Conservation (phyloP, 2,113 vertebrate species). For the Rhinolophus ferrumequinum region DNA sequence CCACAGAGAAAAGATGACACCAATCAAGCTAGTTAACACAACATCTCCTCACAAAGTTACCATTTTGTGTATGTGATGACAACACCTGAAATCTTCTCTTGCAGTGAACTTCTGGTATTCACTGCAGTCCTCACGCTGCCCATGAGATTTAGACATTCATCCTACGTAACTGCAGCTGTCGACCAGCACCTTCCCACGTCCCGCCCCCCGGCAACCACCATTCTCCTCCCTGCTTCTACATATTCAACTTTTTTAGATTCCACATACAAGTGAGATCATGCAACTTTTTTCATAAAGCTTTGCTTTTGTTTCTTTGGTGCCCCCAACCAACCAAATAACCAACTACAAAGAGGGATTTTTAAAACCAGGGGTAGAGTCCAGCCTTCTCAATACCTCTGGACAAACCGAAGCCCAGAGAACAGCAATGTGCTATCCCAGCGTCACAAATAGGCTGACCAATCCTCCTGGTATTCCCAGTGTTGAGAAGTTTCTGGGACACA, state of each 20-base stretch:
- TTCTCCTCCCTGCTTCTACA: background rate
- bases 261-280: too few relatives aligned
- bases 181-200: background rate
- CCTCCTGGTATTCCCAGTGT: background rate
- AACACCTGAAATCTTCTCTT: background rate
- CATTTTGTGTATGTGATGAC: too few relatives aligned
- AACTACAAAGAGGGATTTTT: background rate
- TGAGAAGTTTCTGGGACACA: background rate
- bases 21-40: background rate
- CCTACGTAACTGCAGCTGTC: background rate
- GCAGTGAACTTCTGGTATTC: background rate
- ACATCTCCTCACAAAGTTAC: background rate
- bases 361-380: background rate
- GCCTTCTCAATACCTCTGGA: background rate
- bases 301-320: background rate
- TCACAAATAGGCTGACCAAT: background rate
- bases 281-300: background rate
- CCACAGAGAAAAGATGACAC: too few relatives aligned
- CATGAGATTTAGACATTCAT: too few relatives aligned
- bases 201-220: background rate
- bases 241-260: background rate
- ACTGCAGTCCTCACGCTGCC: background rate
- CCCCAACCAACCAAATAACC: background rate
- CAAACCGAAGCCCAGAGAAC: background rate
- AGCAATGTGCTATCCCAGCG: background rate